These are phyloP conservation scores for Henricia sp. DNA, from an alignment of 53 echinoderm and acorn worm species.

Conservation along the genomic window DNA sequence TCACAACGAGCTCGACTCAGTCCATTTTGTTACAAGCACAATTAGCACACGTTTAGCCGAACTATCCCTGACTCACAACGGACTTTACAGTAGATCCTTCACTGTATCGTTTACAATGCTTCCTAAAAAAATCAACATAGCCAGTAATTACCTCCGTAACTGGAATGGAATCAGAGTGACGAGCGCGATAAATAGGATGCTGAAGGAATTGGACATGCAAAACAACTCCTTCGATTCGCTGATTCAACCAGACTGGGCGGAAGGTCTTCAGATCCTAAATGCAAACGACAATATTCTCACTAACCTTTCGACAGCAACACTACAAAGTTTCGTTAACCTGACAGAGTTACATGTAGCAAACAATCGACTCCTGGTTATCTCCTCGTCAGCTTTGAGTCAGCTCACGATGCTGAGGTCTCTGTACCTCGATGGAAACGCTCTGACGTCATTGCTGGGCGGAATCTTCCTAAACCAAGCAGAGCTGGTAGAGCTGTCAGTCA, in stretches of 20 bases:
- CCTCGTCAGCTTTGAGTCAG: not conserved
- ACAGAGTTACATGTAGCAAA: slow-evolving; percentile 6
- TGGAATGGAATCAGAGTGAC: not conserved
- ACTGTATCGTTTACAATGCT: not conserved
- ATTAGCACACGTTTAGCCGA: not conserved
- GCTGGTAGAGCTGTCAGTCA: slow-evolving; percentile 3
- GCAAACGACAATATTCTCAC: not conserved
- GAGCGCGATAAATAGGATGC: not conserved
- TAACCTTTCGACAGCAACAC: not conserved
- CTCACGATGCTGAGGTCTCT: slow-evolving; percentile 6
- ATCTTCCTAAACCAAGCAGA: slow-evolving; percentile 34
- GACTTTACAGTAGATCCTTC: not conserved
- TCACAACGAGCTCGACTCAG: not conserved
- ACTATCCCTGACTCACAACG: slow-evolving; percentile 7
- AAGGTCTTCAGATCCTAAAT: slow-evolving; percentile 15
- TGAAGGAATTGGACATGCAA: not conserved
- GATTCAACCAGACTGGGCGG: slow-evolving; percentile 37
- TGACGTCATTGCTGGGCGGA: slow-evolving; percentile 23
- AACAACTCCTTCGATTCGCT: slow-evolving; percentile 37
- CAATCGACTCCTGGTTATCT: slow-evolving; percentile 18
- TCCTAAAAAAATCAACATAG: not conserved
- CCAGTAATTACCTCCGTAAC: not conserved
- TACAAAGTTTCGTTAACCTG: not conserved
- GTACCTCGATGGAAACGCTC: slow-evolving; percentile 34
- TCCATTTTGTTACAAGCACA: fast-evolving